Evolutionary conservation across 2,888 invertebrate species (phyloP).

Genomic region (Agapetus fuscipes): DNA sequence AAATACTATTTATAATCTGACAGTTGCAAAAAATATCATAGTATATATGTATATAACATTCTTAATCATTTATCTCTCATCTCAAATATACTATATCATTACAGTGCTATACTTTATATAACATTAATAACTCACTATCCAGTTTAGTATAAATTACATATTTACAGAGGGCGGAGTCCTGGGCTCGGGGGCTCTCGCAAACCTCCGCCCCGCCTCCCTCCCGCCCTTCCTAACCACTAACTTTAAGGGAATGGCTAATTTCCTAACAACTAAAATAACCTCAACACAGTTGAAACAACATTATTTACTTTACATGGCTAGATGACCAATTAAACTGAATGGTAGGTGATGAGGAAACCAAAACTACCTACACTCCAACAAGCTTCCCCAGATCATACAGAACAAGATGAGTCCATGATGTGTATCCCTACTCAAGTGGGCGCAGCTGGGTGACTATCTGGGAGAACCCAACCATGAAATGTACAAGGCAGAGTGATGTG

Average conservation of each 20-base stretch:
- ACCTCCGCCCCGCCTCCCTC: too few species aligned
- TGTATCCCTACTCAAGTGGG: too few species aligned
- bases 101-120: constrained; percentile 17
- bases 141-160: constrained; percentile 21
- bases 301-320: too few species aligned
- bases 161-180: constrained; percentile 15
- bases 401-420: too few species aligned
- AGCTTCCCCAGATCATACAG: too few species aligned
- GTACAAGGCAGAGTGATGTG: too few species aligned
- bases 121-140: constrained; percentile 18
- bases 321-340: too few species aligned
- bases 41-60: constrained; percentile 19
- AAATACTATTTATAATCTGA: constrained; percentile 20
- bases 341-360: background rate
- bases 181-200: constrained; percentile 5
- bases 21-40: constrained; percentile 20
- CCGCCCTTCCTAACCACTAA: constrained; percentile 15
- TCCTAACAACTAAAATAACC: constrained; percentile 5
- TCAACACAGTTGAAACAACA: too few species aligned
- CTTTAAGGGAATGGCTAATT: constrained; percentile 19
- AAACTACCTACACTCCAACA: constrained; percentile 3
- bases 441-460: too few species aligned
- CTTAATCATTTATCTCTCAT: constrained; percentile 15
- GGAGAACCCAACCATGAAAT: too few species aligned
- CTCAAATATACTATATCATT: constrained; percentile 17